Evolutionary conservation across 2,888 invertebrate species (phyloP), one percentile per base, ranked within the genome.

Genomic region (Lissocephala sabroskyi): DNA sequence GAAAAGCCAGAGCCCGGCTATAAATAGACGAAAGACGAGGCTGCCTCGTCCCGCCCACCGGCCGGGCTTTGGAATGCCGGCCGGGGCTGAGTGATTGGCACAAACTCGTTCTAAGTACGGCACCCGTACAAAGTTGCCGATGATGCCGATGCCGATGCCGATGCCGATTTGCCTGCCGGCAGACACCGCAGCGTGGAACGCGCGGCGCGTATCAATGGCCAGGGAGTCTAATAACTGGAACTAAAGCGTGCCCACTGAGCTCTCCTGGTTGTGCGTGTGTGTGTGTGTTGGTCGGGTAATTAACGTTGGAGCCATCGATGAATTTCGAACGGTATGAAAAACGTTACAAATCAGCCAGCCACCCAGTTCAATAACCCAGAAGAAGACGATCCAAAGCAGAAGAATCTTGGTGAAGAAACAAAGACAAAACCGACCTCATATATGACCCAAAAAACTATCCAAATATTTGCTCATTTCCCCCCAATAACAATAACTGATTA

Each of bases 51-150:
- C 66, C 67, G 74, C 74, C 74, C 59, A 74, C 63, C 35, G 55
- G 45, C 30, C 3, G 36, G 29, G 37, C 41, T 26, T 55, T 58
- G 78, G 71, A 73, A 73, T 73, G 71, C n/a, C n/a, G n/a, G n/a
- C n/a, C n/a, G n/a, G n/a, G n/a, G n/a, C n/a, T 64, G 71, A 71
- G 71, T 77, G 77, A 65, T 70, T 63, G 78, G 64, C 70, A 70
- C 73, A 70, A 70, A 48, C 43, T 43, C 26, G 43, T 43, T 43
- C 33, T 35, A 43, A 43, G 23, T 23, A 23, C 23, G 7, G 17
- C 3, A 16, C 4, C 3, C 7, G 23, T 23, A 23, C 23, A 23
- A 23, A 23, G 7, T n/a, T n/a, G n/a, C n/a, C n/a, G n/a, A n/a
- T n/a, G n/a, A n/a, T n/a, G n/a, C n/a, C n/a, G n/a, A n/a, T n/a